phyloP scores from a whole-genome alignment of 2,888 invertebrate genomes.

The Sinopyrophorus schimmeli region DNA sequence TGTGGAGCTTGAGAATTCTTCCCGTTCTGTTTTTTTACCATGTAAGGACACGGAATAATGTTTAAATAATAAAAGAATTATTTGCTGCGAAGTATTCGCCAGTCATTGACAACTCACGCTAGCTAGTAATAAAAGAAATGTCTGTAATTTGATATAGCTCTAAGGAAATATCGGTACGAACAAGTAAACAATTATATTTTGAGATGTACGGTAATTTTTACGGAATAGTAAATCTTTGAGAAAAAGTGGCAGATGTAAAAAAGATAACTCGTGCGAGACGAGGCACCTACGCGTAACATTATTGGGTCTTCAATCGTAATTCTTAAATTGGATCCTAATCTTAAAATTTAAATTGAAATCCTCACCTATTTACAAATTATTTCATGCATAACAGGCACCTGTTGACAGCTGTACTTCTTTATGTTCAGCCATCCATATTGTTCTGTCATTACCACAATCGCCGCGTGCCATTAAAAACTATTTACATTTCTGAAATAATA shows the following conservation, averaged over 20 bases:
- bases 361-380: slow-evolving; percentile 21
- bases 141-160: neutral
- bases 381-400: slow-evolving; percentile 28
- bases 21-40: slow-evolving; percentile 15
- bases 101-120: slow-evolving; percentile 11
- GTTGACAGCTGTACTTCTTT: slow-evolving; percentile 22
- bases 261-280: slow-evolving; percentile 21
- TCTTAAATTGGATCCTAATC: slow-evolving; percentile 21
- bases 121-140: neutral
- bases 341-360: slow-evolving; percentile 20
- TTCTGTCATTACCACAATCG: slow-evolving; percentile 12
- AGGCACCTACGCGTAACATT: slow-evolving; percentile 25
- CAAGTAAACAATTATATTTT: slow-evolving; percentile 2
- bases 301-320: slow-evolving; percentile 11
- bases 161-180: neutral
- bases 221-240: slow-evolving; percentile 8
- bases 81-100: slow-evolving; percentile 8
- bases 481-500: too few relatives aligned
- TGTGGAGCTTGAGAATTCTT: slow-evolving; percentile 10
- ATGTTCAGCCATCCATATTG: slow-evolving; percentile 8
- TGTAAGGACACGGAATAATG: slow-evolving; percentile 20
- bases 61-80: slow-evolving; percentile 17
- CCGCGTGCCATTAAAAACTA: slow-evolving; percentile 18
- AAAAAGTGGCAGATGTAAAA: slow-evolving; percentile 22
- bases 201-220: slow-evolving; percentile 10